A percentile compares a stretch with the other conserved stretches of the same genome.
Evolutionary conservation across 2,888 invertebrate genomes (phyloP).

Genomic region (Metallyticus violacea): DNA sequence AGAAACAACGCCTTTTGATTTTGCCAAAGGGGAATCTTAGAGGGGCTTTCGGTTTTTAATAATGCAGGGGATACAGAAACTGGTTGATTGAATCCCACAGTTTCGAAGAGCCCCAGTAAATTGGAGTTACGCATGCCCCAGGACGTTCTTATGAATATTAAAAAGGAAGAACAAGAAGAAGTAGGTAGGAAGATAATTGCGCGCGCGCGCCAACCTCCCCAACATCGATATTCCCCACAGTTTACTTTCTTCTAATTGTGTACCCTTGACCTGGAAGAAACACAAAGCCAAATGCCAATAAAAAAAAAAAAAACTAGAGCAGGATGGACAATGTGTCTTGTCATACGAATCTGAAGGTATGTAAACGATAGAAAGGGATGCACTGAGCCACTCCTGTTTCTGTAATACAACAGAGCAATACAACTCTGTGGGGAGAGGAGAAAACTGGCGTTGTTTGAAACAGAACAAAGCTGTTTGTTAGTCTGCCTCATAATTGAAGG

Average conservation of each 20-base stretch:
- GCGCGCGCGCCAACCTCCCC: no score
- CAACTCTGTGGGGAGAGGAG: no score
- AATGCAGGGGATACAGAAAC: neutral
- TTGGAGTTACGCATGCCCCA: neutral
- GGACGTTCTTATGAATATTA: neutral
- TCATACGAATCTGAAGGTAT: no score
- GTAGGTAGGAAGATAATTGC: neutral
- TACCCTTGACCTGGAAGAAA: neutral
- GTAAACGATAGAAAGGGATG: no score
- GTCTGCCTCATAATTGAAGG: no score
- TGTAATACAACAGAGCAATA: no score
- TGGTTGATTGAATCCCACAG: neutral
- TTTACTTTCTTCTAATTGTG: neutral
- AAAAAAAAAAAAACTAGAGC: no score
- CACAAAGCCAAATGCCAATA: neutral
- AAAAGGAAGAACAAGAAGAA: neutral
- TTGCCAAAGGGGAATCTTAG: neutral
- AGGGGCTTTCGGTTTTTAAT: neutral
- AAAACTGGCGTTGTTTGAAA: no score
- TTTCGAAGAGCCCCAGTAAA: no score
- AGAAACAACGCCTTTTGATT: neutral
- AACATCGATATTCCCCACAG: neutral
- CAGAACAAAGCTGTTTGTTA: no score
- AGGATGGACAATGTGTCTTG: no score
- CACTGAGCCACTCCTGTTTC: no score